These are phyloP conservation scores for Calyptomena viridis DNA, from an alignment of 2,113 vertebrate genomes.

Conservation along the genomic window DNA sequence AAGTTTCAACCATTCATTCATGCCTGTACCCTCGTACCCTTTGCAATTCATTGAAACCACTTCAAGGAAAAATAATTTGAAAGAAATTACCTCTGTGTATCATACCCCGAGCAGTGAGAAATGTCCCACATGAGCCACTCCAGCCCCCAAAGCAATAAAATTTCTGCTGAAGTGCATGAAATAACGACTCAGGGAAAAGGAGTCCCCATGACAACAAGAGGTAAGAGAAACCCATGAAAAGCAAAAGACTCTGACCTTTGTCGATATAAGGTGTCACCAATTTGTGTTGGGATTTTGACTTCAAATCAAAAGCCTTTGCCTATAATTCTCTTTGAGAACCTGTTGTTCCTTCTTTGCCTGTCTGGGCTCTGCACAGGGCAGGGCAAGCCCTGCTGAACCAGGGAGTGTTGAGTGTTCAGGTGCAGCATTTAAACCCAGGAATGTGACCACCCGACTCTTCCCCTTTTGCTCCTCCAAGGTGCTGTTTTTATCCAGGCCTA, in stretches of 20 bases:
- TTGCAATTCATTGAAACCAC: slow-evolving; percentile 68
- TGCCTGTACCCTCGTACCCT: not conserved
- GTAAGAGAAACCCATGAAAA: slow-evolving; percentile 46
- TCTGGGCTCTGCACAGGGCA: not conserved
- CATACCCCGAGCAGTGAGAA: slow-evolving; percentile 26
- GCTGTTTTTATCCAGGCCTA: not conserved
- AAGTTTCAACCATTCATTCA: slow-evolving; percentile 26
- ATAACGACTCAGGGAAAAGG: slow-evolving; percentile 68
- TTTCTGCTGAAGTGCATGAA: slow-evolving; percentile 70
- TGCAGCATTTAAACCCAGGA: not conserved
- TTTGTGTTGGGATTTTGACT: slow-evolving; percentile 43
- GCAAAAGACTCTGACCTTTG: slow-evolving; percentile 27
- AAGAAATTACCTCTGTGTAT: slow-evolving; percentile 71
- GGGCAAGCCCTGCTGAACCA: not conserved
- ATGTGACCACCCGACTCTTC: not conserved
- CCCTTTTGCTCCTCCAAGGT: not conserved
- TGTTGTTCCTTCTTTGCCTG: not conserved
- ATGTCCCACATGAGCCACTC: slow-evolving; percentile 62
- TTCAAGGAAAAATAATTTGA: slow-evolving; percentile 74
- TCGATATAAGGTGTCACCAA: slow-evolving; percentile 15
- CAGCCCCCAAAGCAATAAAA: slow-evolving; percentile 74
- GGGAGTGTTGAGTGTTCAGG: not conserved
- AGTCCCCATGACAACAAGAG: slow-evolving; percentile 68
- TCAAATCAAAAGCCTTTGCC: slow-evolving; percentile 8
- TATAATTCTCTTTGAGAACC: not conserved